Conservation (phyloP, 2,113 vertebrate species). For the Laticauda colubrina region DNA sequence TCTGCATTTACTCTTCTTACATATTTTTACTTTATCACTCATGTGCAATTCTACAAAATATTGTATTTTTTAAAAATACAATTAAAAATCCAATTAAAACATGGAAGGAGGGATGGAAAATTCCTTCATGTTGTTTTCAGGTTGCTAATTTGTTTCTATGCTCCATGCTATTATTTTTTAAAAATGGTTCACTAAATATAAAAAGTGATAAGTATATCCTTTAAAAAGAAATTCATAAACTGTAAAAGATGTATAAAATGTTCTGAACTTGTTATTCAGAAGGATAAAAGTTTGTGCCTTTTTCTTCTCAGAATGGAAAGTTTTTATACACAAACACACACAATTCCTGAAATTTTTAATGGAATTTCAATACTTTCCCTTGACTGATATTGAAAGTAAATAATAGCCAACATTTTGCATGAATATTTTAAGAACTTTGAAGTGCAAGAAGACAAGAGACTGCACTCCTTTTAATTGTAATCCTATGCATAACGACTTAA, state of each 20-base stretch:
- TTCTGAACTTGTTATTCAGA: neutral
- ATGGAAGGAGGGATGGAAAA: neutral
- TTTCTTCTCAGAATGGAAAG: neutral
- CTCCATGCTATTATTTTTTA: neutral
- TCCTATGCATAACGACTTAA: neutral
- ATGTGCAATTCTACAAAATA: neutral
- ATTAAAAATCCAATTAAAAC: neutral
- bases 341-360: neutral
- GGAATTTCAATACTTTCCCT: neutral
- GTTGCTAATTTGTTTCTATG: neutral
- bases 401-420: neutral
- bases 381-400: neutral
- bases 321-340: neutral
- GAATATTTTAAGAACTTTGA: neutral
- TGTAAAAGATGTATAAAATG: neutral
- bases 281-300: neutral
- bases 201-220: neutral
- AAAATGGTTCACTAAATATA: neutral
- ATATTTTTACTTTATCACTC: neutral
- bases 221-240: neutral
- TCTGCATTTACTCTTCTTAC: neutral
- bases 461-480: neutral
- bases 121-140: neutral
- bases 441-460: neutral
- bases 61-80: neutral